These are phyloP conservation scores for Ceratosolen fusciceps DNA, from an alignment of 1,140 invertebrate species.

Conservation along the genomic window DNA sequence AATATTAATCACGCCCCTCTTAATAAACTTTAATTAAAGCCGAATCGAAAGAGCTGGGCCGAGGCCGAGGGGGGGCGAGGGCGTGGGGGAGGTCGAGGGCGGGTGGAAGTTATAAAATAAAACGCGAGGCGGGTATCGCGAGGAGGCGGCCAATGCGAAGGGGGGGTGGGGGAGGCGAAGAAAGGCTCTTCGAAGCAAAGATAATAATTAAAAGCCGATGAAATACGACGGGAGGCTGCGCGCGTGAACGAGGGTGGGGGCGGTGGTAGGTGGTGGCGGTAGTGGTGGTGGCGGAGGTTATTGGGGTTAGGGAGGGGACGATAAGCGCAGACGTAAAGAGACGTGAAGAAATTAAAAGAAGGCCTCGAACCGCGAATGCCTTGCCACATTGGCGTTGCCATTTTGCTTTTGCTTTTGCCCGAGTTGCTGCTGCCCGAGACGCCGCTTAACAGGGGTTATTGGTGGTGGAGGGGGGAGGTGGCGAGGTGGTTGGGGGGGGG, in stretches of 20 bases:
- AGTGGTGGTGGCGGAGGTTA: too few relatives aligned
- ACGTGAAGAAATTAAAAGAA: not conserved
- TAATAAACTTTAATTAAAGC: slow-evolving; percentile 19
- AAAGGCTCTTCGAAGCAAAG: not conserved
- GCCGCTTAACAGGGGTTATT: not conserved
- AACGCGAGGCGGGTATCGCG: not conserved
- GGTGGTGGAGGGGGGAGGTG: not conserved
- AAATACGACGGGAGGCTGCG: not conserved
- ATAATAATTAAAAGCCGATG: slow-evolving; percentile 18
- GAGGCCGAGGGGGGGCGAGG: not conserved
- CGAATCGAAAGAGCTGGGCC: not conserved
- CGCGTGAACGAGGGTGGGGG: too few relatives aligned
- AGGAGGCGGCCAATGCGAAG: not conserved
- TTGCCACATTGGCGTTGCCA: too few relatives aligned
- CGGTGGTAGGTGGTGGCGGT: too few relatives aligned
- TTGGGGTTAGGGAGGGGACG: too few relatives aligned
- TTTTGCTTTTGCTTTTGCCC: too few relatives aligned
- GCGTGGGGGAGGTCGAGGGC: too few relatives aligned
- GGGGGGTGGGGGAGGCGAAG: not conserved
- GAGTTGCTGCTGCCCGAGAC: too few relatives aligned
- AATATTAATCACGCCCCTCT: not conserved
- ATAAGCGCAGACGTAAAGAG: not conserved
- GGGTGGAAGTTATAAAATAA: not conserved
- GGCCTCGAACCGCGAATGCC: not conserved
- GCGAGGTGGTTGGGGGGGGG: not conserved